Evolutionary conservation across 2,888 invertebrate species (phyloP).

Genomic region (Cabera pusaria): DNA sequence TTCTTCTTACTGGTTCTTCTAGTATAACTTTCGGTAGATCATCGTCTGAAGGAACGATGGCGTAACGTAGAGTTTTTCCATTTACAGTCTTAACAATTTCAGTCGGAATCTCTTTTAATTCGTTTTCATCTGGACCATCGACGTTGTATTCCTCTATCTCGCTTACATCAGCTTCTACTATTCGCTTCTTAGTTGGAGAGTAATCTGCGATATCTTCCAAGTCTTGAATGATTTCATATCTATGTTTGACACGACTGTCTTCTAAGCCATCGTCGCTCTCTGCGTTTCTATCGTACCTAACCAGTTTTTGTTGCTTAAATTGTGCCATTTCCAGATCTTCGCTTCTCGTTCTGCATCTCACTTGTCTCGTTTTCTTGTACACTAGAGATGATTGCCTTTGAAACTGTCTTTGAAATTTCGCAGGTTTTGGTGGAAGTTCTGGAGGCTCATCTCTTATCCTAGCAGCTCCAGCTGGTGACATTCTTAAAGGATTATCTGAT

Average conservation of each 20-base stretch:
- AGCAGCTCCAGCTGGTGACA: constrained; percentile 50
- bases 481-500: constrained; percentile 74
- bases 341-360: constrained; percentile 62
- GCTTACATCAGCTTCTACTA: constrained; percentile 68
- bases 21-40: constrained; percentile 53
- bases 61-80: constrained; percentile 83
- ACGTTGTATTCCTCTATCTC: constrained; percentile 81
- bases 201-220: constrained; percentile 65
- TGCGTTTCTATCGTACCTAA: constrained; percentile 56
- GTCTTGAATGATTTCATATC: constrained; percentile 83
- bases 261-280: constrained; percentile 64
- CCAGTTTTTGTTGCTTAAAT: constrained; percentile 51
- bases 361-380: constrained; percentile 73
- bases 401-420: constrained; percentile 65
- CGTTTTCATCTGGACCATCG: constrained; percentile 77
- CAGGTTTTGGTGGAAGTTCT: constrained; percentile 71
- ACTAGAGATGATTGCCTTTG: constrained; percentile 73
- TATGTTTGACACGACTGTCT: constrained; percentile 57
- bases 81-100: constrained; percentile 86
- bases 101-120: constrained; percentile 82
- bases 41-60: constrained; percentile 83
- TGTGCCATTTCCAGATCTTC: constrained; percentile 79
- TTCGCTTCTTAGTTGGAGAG: constrained; percentile 77
- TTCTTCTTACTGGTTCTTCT: constrained; percentile 58
- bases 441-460: constrained; percentile 66